phyloP scores from a whole-genome alignment of 2,113 vertebrate species.

The Prionailurus bengalensis region DNA sequence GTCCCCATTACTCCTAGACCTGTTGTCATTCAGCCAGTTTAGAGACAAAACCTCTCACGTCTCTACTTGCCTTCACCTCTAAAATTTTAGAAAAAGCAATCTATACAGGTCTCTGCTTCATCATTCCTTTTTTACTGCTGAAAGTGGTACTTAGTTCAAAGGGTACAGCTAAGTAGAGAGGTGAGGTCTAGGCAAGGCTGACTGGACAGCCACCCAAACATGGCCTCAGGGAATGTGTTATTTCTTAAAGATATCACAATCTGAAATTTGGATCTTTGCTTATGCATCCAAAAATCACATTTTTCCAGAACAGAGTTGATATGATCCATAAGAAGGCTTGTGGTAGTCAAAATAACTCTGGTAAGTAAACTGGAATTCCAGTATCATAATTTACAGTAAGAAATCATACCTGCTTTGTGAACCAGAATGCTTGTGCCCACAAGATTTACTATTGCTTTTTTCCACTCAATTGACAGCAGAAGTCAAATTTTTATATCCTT shows the following conservation, averaged over 20 bases:
- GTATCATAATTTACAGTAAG: neutral
- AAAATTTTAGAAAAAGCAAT: neutral
- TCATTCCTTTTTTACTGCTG: neutral
- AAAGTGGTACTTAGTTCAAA: neutral
- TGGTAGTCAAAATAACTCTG: neutral
- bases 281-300: neutral
- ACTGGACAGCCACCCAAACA: neutral
- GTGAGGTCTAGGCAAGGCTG: neutral
- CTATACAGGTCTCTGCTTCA: neutral
- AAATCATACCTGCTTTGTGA: neutral
- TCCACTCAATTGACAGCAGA: neutral
- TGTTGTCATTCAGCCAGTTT: neutral
- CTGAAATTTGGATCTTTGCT: neutral
- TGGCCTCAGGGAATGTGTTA: neutral
- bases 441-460: neutral
- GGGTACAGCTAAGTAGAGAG: neutral
- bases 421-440: neutral
- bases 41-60: neutral
- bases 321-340: neutral
- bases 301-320: neutral
- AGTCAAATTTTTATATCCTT: neutral
- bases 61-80: neutral
- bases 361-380: neutral
- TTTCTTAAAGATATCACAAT: neutral
- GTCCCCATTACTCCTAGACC: neutral